These are phyloP conservation scores for Prionailurus viverrinus DNA, from an alignment of 2,113 vertebrate genomes.

Conservation along the genomic window DNA sequence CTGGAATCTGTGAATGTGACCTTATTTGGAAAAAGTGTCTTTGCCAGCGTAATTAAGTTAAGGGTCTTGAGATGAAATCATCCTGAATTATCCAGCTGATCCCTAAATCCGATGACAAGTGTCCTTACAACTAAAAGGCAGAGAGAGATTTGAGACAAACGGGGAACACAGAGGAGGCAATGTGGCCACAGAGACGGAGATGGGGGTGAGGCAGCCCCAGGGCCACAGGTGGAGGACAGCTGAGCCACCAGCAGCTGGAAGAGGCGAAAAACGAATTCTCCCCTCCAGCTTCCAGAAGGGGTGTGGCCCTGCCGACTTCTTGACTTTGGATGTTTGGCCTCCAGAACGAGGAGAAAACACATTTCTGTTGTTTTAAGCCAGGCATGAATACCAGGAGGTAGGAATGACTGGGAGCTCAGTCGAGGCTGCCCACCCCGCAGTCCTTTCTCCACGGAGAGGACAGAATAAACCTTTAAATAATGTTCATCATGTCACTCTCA, in stretches of 20 bases:
- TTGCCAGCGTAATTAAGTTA: background rate
- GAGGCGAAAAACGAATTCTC: fast-evolving
- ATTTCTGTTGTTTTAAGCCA: background rate
- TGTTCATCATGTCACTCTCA: too few relatives aligned
- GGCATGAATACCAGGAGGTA: too few relatives aligned
- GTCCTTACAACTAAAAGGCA: background rate
- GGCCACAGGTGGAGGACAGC: background rate
- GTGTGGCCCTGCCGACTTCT: fast-evolving
- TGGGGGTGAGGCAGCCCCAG: fast-evolving
- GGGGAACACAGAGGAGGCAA: too few relatives aligned
- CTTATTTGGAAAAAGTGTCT: background rate
- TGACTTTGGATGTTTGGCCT: background rate
- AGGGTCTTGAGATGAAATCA: background rate
- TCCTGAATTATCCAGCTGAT: background rate
- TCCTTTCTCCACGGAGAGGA: background rate
- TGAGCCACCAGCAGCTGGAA: background rate
- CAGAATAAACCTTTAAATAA: background rate
- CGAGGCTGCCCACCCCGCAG: fast-evolving
- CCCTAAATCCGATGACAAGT: background rate
- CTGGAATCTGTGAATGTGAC: background rate
- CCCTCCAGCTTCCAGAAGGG: too few relatives aligned
- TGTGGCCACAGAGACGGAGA: background rate
- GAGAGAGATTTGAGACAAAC: background rate
- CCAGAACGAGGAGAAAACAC: background rate
- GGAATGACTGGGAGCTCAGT: fast-evolving